phyloP scores from a whole-genome alignment of 2,888 invertebrate species.

The Alsophila aescularia region DNA sequence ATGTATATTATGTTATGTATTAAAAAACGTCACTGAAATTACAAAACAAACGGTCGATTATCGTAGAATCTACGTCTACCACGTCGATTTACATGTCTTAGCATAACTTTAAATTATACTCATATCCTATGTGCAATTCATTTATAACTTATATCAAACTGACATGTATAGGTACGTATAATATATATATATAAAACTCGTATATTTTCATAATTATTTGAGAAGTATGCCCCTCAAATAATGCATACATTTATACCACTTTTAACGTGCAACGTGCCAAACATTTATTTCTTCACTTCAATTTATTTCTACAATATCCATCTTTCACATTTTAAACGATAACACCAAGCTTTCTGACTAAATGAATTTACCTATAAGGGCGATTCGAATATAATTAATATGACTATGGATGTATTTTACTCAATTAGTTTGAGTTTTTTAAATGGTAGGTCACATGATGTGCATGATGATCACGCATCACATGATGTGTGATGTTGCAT shows the following conservation, averaged over 20 bases:
- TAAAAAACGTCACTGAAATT: not conserved
- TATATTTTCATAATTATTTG: no score
- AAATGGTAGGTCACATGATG: no score
- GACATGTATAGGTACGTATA: no score
- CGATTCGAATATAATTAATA: slow-evolving; percentile 62
- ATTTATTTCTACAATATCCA: slow-evolving; percentile 52
- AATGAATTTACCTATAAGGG: slow-evolving; percentile 68
- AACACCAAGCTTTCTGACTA: slow-evolving; percentile 77
- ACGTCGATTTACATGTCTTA: not conserved
- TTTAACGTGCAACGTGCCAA: slow-evolving; percentile 51
- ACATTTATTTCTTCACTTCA: slow-evolving; percentile 37
- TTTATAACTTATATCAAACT: no score
- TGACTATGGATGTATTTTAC: slow-evolving; percentile 55
- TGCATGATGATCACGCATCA: no score
- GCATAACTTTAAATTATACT: no score
- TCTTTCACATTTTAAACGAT: slow-evolving; percentile 63
- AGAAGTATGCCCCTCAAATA: no score
- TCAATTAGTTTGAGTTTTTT: no score
- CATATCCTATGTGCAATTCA: no score
- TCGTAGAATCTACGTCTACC: not conserved
- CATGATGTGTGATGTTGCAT: no score
- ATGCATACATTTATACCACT: slow-evolving; percentile 15
- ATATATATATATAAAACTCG: no score
- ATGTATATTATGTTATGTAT: not conserved
- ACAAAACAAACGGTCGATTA: not conserved